These are phyloP conservation scores for Latrodectus hesperus DNA, from an alignment of 2,888 invertebrate genomes.

Conservation along the genomic window DNA sequence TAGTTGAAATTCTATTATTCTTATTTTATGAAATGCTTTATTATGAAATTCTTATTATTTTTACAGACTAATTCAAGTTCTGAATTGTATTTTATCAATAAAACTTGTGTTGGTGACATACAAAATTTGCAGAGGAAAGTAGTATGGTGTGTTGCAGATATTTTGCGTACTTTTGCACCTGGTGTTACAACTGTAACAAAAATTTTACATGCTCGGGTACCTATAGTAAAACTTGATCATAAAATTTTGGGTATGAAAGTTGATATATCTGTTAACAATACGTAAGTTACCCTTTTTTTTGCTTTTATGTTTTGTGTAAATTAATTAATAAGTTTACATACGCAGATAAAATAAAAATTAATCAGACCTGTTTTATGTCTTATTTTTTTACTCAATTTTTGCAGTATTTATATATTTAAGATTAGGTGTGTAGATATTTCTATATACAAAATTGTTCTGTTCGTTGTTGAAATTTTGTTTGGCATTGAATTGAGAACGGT, in stretches of 20 bases:
- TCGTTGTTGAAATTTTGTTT: no score
- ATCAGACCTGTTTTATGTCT: no score
- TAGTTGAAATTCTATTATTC: neutral
- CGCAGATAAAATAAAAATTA: no score
- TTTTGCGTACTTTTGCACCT: slow-evolving; percentile 84
- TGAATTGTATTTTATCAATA: slow-evolving; percentile 81
- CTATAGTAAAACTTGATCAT: slow-evolving; percentile 90
- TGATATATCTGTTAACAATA: slow-evolving; percentile 87
- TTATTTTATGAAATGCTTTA: no score
- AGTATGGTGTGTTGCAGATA: slow-evolving; percentile 83
- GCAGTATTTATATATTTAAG: no score
- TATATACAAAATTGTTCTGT: no score
- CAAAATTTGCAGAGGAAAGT: slow-evolving; percentile 82
- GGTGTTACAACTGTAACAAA: slow-evolving; percentile 80
- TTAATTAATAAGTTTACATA: no score
- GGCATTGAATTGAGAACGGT: no score
- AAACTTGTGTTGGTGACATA: slow-evolving; percentile 79
- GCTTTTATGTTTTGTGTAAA: no score
- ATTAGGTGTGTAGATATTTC: no score
- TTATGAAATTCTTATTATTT: slow-evolving; percentile 7
- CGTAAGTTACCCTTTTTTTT: slow-evolving; percentile 80
- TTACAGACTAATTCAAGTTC: slow-evolving; percentile 29
- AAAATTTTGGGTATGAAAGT: slow-evolving; percentile 85
- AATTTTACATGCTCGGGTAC: slow-evolving; percentile 89
- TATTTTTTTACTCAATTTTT: no score